A percentile compares a stretch with the other conserved stretches of the same genome.
Conservation (phyloP, 2,888 invertebrate species). For the Lamellibrachia columna region DNA sequence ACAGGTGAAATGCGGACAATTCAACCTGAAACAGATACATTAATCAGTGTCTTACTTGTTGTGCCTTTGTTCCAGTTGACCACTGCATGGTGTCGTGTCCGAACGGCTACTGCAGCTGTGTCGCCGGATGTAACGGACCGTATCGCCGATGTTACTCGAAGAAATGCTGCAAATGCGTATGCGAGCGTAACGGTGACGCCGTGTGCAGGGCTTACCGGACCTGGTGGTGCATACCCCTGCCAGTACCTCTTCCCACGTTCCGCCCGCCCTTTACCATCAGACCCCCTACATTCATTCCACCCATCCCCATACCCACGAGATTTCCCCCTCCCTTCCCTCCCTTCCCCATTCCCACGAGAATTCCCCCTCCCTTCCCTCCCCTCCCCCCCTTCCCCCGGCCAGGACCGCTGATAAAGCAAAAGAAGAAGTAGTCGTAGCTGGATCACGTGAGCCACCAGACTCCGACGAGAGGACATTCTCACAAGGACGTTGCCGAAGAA, state of each 20-base stretch:
- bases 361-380: neutral
- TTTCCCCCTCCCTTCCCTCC: neutral
- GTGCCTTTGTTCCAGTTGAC: neutral
- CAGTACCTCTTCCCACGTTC: too few species aligned
- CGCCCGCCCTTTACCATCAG: too few species aligned
- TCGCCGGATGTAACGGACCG: neutral
- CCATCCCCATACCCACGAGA: neutral
- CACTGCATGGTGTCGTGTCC: neutral
- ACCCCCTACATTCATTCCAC: too few species aligned
- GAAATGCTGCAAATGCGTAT: neutral
- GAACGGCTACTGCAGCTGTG: constrained; percentile 5
- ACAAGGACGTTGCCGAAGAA: too few species aligned
- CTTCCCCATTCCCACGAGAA: neutral
- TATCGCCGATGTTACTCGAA: neutral
- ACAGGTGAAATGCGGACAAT: too few species aligned
- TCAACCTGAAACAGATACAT: too few species aligned
- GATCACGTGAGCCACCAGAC: too few species aligned
- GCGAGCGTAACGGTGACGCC: neutral
- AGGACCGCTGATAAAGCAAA: neutral
- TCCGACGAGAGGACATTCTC: too few species aligned
- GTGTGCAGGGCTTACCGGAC: neutral
- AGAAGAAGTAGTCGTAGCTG: too few species aligned
- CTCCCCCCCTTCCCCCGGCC: neutral
- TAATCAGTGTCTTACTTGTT: neutral
- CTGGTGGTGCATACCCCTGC: neutral